Conservation (phyloP, 2,113 vertebrate genomes). For the Pelobates fuscus region DNA sequence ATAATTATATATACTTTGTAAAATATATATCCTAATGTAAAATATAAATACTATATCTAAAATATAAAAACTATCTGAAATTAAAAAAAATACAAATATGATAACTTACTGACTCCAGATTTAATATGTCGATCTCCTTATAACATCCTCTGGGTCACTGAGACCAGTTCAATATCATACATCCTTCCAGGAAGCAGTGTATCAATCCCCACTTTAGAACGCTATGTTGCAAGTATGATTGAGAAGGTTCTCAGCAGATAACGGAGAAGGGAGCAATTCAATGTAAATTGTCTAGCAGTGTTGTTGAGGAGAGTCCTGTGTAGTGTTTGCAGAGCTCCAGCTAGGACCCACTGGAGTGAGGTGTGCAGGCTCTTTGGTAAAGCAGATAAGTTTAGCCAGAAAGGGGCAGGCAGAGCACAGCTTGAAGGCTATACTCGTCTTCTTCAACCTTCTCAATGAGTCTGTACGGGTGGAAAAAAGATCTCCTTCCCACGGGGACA, state of each 20-base stretch:
- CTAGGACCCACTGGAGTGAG: no score
- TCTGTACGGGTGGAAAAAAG: background rate
- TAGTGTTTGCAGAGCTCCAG: no score
- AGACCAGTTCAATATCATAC: background rate
- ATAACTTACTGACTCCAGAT: constrained; percentile 5
- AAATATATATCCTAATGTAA: no score
- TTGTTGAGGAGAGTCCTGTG: background rate
- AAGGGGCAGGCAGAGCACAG: constrained; percentile 4
- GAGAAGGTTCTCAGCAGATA: background rate
- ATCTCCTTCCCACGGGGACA: constrained; percentile 1
- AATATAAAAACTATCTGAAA: no score
- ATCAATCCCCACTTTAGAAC: background rate
- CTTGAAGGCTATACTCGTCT: constrained; percentile 5
- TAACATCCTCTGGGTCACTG: background rate
- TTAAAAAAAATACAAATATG: background rate
- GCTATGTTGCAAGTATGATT: background rate
- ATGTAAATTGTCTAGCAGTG: no score
- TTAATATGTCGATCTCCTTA: background rate
- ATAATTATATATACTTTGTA: no score
- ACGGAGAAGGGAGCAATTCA: no score
- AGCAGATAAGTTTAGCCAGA: constrained; percentile 1
- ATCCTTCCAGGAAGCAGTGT: background rate
- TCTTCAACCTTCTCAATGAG: constrained; percentile 32
- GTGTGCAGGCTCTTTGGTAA: background rate
- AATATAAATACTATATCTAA: no score